Evolutionary conservation across 92 coral and sea anemone genomes (phyloP), one percentile per base, ranked within the genome.

Genomic region (Paragorgia papillata): DNA sequence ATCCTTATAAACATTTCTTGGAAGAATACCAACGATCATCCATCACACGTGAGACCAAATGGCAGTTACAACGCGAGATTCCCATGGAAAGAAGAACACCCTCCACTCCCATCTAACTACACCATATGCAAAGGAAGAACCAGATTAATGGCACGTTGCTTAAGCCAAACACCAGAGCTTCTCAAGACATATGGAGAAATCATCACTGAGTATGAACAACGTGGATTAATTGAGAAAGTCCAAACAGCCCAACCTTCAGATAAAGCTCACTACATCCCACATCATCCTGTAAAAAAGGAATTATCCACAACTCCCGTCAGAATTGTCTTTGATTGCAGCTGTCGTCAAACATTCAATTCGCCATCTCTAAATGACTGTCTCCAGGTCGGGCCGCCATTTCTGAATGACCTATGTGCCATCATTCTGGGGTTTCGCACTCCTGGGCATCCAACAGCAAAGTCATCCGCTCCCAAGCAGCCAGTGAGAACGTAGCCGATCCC

Each of bases 211-310:
- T 80, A 86, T 2, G 81, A 82, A 43, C 26, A n/a, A n/a, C 62
- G 87, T 0, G 90, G 90, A 8, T 86, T 86, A 34, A 86, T 82
- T 40, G 87, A 86, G 55, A 68, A 62, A 49, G 90, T 86, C 40
- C 34, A 13, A 0, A 22, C 68, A 46, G 28, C 74, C 1, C 9
- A 50, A 2, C 40, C 59, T 25, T 0, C 48, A 7, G 87, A 86
- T 30, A 62, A 31, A 0, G 89, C 69, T 14, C 89, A 86, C 54
- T 75, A 86, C 43, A 60, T 82, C 10, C 89, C 89, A 6, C 83
- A 82, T 40, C 87, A 86, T 32, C 69, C 80, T 9, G 89, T 86
- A 14, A 82, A 57, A 73, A 85, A 82, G 19, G 87, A 82, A 10
- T 86, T 87, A 0, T 46, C 90, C 9, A 86, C 87, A 24, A 86